Evolutionary conservation across 1,140 invertebrate species (phyloP), one percentile per base, ranked within the genome.

Genomic region (Neomicropteryx cornuta): DNA sequence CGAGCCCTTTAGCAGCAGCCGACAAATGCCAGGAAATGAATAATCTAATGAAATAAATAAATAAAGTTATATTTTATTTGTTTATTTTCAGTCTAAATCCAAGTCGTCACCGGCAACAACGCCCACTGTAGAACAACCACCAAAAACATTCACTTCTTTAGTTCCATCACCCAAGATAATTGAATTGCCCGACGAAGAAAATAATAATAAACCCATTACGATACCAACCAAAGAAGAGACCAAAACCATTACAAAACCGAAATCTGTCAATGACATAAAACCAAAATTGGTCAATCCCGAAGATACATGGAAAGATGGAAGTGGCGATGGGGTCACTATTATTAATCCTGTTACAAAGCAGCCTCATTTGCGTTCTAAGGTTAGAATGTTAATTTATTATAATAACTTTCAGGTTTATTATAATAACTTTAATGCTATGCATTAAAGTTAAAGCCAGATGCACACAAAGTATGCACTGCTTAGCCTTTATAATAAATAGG

Each of bases 341-440:
- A 68, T 83, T 29, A 48, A 69, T 42, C 62, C 75, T 13, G 57
- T 76, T 16, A 56, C 66, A 41, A 81, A 81, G 60, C 65, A 72
- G 13, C 71, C 75, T 6, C 74, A 79, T 51, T 60, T 75, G 44
- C 62, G 72, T 43, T 77, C 75, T 8, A 79, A 77, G 57, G 74
- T 77, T 62, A 44, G 45, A 28, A 43, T 43, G 31, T 45, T 13
- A 23, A 31, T 37, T 40, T 36, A 17, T 36, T 33, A 42, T 14
- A n/a, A 28, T 35, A 36, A 21, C 18, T 23, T 6, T 18, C 33
- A 38, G 39, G 36, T 43, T 36, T 39, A 28, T 33, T 45, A 45
- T 50, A 14, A 30, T 3, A 36, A 30, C 13, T 30, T 39, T 19
- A 33, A 31, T 36, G 32, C 37, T 39, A 18, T 10, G 21, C 8